These are phyloP conservation scores for Tetanocera ferruginea DNA, from an alignment of 2,888 invertebrate species.

Conservation along the genomic window DNA sequence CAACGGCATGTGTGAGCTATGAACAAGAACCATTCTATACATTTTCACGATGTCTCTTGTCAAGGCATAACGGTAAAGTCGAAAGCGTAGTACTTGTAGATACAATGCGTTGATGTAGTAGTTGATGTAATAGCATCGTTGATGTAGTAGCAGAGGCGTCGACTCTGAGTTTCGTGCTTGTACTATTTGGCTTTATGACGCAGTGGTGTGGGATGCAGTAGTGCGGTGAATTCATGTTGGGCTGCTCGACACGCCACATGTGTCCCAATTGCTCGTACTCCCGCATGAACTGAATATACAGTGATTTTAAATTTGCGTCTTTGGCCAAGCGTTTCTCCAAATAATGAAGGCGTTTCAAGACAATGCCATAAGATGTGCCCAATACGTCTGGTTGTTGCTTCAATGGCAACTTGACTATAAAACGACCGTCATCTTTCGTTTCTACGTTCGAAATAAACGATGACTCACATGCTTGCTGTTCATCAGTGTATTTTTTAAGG, in stretches of 20 bases:
- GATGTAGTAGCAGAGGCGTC: background rate
- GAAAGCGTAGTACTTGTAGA: background rate
- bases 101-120: background rate
- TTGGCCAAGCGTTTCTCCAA: slow-evolving; percentile 23
- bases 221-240: slow-evolving; percentile 20
- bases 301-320: slow-evolving; percentile 22
- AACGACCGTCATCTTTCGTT: slow-evolving; percentile 31
- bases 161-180: background rate
- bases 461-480: slow-evolving; percentile 36
- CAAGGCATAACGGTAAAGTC: background rate
- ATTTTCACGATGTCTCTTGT: too few species aligned
- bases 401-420: slow-evolving; percentile 40
- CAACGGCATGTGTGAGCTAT: too few species aligned
- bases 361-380: slow-evolving; percentile 31
- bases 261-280: background rate
- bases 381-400: slow-evolving; percentile 20
- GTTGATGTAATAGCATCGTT: background rate
- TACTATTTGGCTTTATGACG: background rate
- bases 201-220: background rate
- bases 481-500: background rate
- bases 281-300: slow-evolving; percentile 31
- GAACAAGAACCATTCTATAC: too few species aligned
- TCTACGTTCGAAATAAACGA: slow-evolving; percentile 25
- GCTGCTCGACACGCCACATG: background rate
- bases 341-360: slow-evolving; percentile 27